Conservation (phyloP, 2,888 invertebrate genomes). For the Thysanoteuthis rhombus region DNA sequence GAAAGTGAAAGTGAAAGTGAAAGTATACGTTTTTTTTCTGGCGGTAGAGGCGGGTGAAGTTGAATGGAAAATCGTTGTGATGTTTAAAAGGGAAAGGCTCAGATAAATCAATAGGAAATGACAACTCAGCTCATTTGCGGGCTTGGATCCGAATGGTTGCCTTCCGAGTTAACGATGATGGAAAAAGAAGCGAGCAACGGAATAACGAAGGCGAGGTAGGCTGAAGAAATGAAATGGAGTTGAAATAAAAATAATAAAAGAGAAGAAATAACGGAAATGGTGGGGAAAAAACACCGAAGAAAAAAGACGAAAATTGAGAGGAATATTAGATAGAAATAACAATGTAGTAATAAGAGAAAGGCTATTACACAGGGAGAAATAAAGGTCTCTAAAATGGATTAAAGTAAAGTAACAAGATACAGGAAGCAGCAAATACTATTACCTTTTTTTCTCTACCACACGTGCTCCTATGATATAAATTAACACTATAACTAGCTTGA, state of each 20-base stretch:
- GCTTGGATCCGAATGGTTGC: background rate
- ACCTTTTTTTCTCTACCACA: too few species aligned
- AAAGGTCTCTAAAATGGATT: too few species aligned
- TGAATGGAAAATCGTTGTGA: background rate
- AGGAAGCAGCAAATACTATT: too few species aligned
- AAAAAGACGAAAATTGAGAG: too few species aligned
- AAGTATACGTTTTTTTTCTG: background rate
- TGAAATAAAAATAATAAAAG: background rate
- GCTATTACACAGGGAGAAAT: too few species aligned
- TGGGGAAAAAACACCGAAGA: too few species aligned
- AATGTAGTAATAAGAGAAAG: too few species aligned
- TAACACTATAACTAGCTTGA: too few species aligned
- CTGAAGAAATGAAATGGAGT: background rate
- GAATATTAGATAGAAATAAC: too few species aligned
- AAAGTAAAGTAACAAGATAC: too few species aligned
- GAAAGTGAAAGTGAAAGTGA: background rate
- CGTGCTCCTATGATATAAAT: too few species aligned
- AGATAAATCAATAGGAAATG: background rate
- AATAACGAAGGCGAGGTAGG: background rate
- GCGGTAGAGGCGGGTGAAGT: background rate
- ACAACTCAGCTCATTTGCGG: background rate
- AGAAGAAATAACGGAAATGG: too few species aligned
- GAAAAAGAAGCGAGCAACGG: background rate
- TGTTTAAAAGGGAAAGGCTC: background rate
- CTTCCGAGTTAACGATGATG: background rate